Evolutionary conservation across 1,140 invertebrate genomes (phyloP).

Genomic region (Apis mellifera): Amel_HAv3.1 CM009944.2:7632001-7632500

Average conservation of each 20-base stretch:
- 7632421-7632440: slow-evolving; percentile 63
- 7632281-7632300: slow-evolving; percentile 38
- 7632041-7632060: background rate
- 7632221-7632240: background rate
- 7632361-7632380: slow-evolving; percentile 42
- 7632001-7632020: slow-evolving; percentile 34
- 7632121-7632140: slow-evolving; percentile 14
- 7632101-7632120: background rate
- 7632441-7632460: slow-evolving; percentile 43
- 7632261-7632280: background rate
- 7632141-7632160: background rate
- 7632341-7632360: slow-evolving; percentile 27
- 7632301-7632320: slow-evolving; percentile 48
- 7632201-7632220: background rate
- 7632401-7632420: slow-evolving; percentile 53
- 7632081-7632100: slow-evolving; percentile 10
- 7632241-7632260: slow-evolving; percentile 39
- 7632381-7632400: slow-evolving; percentile 52
- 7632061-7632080: slow-evolving; percentile 35
- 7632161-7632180: too few relatives aligned
- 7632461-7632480: slow-evolving; percentile 26
- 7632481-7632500: slow-evolving; percentile 61
- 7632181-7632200: background rate
- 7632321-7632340: slow-evolving; percentile 19
- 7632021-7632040: slow-evolving; percentile 24